Evolutionary conservation across 2,113 vertebrate genomes (phyloP).

Genomic region (Anguilla rostrata): DNA sequence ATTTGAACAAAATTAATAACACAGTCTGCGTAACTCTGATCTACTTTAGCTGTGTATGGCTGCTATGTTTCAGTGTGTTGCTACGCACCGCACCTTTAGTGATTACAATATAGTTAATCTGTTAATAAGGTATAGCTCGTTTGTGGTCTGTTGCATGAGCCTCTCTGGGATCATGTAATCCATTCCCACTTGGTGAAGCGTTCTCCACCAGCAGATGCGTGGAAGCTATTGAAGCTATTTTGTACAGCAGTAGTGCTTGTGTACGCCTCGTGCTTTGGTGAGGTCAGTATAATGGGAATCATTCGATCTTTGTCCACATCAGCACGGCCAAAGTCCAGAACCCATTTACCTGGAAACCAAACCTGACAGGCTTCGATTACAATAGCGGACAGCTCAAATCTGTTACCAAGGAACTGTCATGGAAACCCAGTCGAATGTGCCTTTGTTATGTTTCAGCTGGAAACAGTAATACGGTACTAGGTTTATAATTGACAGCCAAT

Average conservation of each 20-base stretch:
- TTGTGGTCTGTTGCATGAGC: neutral
- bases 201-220: neutral
- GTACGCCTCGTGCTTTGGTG: neutral
- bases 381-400: neutral
- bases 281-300: neutral
- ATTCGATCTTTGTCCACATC: neutral
- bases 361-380: neutral
- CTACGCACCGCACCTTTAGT: neutral
- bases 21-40: neutral
- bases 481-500: neutral
- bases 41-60: neutral
- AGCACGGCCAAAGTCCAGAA: neutral
- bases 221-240: neutral
- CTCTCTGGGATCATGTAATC: neutral
- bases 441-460: neutral
- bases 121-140: neutral
- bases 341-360: conserved; percentile 3
- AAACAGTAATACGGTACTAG: neutral
- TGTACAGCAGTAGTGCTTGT: neutral
- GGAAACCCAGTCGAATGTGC: neutral
- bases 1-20: neutral
- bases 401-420: neutral
- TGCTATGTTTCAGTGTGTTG: neutral
- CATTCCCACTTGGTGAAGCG: neutral
- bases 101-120: neutral